Percentiles rank a stretch among this genome's conserved stretches.
phyloP scores from a whole-genome alignment of 2,888 invertebrate species.

The Drosophila gaucha region DNA sequence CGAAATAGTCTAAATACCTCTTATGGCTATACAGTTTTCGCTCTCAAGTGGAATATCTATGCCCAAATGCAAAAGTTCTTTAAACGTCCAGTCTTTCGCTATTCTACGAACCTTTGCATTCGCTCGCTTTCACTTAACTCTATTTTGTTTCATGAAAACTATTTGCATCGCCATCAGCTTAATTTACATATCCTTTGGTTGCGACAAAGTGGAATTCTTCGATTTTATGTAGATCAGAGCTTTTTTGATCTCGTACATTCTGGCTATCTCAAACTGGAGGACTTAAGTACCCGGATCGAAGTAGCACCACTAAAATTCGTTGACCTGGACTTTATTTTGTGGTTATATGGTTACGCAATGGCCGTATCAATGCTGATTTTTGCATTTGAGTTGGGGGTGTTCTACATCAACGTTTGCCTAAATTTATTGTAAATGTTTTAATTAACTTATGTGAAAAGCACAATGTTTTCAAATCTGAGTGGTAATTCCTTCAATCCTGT shows the following conservation, averaged over 20 bases:
- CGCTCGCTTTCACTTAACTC: neutral
- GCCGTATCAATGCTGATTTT: constrained; percentile 15
- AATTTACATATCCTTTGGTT: constrained; percentile 3
- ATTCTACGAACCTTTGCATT: constrained; percentile 41
- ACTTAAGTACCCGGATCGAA: constrained; percentile 10
- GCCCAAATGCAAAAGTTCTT: constrained; percentile 34
- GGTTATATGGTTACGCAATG: constrained; percentile 17
- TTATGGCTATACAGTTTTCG: constrained; percentile 44
- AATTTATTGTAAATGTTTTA: too few species aligned
- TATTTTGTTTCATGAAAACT: constrained; percentile 31
- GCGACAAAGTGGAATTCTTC: constrained; percentile 31
- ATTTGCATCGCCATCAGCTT: constrained; percentile 21
- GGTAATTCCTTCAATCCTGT: too few species aligned
- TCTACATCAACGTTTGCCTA: too few species aligned
- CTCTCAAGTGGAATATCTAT: constrained; percentile 28
- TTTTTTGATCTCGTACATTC: constrained; percentile 29
- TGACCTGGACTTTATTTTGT: constrained; percentile 29
- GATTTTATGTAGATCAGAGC: neutral
- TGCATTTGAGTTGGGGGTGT: constrained; percentile 42
- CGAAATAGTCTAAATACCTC: constrained; percentile 42
- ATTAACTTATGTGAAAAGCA: too few species aligned
- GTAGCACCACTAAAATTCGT: constrained; percentile 14
- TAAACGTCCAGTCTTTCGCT: constrained; percentile 47
- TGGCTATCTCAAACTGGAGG: constrained; percentile 13
- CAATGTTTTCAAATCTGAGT: too few species aligned